Evolutionary conservation across 2,113 vertebrate genomes (phyloP).

Genomic region (Notiomystis cincta): DNA sequence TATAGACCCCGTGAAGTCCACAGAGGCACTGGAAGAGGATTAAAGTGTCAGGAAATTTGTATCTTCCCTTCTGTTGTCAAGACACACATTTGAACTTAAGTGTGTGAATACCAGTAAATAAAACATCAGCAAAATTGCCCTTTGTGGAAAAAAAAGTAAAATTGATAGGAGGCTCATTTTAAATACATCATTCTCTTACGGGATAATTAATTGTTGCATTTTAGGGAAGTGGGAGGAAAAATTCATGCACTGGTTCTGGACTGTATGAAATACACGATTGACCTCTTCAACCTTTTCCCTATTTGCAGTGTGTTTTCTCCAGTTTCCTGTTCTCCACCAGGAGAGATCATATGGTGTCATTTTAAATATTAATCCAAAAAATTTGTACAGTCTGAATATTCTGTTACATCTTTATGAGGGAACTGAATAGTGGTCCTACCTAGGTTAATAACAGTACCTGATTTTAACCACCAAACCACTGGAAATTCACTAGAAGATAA

Average conservation of each 20-base stretch:
- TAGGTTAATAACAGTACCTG: not conserved
- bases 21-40: not conserved
- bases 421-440: not conserved
- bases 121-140: not conserved
- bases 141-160: not conserved
- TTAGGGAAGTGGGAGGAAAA: not conserved
- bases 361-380: not conserved
- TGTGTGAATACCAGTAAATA: not conserved
- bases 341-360: not conserved
- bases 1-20: not conserved
- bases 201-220: not conserved
- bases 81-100: not conserved
- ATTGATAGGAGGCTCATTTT: not conserved
- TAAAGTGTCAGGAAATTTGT: not conserved
- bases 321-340: not conserved
- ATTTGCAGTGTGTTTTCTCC: not conserved
- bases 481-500: not conserved
- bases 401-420: not conserved
- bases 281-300: not conserved
- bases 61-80: not conserved
- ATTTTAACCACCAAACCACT: not conserved
- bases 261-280: not conserved
- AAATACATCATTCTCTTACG: not conserved
- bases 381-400: not conserved
- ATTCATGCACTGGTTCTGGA: not conserved